phyloP scores from a whole-genome alignment of 1,140 invertebrate species.

The Scaptodrosophila lebanonensis region DNA sequence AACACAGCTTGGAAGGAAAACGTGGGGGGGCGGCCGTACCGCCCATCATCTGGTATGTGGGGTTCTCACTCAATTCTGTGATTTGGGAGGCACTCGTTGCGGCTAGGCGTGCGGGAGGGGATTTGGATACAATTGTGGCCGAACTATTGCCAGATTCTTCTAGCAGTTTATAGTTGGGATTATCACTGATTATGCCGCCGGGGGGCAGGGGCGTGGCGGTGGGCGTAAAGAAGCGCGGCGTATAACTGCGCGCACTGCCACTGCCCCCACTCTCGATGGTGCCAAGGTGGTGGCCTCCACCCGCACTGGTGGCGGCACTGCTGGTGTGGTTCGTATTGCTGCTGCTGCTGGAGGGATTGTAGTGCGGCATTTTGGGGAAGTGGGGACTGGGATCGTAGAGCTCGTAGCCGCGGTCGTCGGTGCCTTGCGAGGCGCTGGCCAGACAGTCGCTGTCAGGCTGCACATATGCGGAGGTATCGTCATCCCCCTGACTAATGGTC shows the following conservation, averaged over 20 bases:
- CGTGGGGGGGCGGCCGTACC: background rate
- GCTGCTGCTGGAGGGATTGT: conserved; percentile 56
- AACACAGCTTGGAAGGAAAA: no score
- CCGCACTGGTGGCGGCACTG: conserved; percentile 43
- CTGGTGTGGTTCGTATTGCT: conserved; percentile 63
- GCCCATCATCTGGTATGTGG: no score
- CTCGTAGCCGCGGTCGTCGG: conserved; percentile 52
- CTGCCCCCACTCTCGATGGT: conserved; percentile 74
- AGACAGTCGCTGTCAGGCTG: conserved; percentile 41
- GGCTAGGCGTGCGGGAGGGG: no score
- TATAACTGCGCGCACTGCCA: conserved; percentile 67
- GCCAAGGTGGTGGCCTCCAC: conserved; percentile 46
- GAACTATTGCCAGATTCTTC: conserved; percentile 50
- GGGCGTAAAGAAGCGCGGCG: conserved; percentile 58
- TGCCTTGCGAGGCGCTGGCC: background rate
- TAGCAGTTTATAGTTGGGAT: conserved; percentile 60
- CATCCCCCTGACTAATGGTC: no score
- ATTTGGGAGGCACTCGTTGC: no score
- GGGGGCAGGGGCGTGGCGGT: conserved; percentile 40
- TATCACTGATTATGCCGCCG: conserved; percentile 41
- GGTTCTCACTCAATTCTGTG: no score
- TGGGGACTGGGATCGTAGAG: conserved; percentile 70
- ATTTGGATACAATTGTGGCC: background rate
- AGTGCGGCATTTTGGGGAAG: conserved; percentile 39
- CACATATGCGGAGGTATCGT: conserved; percentile 52